Base-by-base conservation (phyloP, 1,140 invertebrate genomes). In the Psilanteris sp. region DNA sequence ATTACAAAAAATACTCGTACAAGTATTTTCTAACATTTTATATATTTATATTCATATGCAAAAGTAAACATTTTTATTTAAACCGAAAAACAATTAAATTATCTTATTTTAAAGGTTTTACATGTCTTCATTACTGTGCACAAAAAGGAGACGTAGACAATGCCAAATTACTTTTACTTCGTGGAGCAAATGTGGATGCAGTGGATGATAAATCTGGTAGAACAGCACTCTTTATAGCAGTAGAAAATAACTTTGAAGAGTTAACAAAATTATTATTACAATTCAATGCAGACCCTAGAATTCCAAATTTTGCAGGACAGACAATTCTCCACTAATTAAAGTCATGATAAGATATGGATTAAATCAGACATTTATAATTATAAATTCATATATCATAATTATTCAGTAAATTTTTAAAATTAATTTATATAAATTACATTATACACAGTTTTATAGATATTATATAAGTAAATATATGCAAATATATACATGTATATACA, bases 211-310 rank as follows among this genome's bases (percentile, higher is more conserved):
- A 66, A 32, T 77, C 77, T 16, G 80, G 80, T 3, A 48, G 39
- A 46, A 81, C 80, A 2, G 31, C 80, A 4, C 6, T 81, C 1
- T 81, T 81, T 37, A 57, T 78, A 11, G 77, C 79, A 0, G 15
- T 81, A 3, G 77, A 80, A 64, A 70, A 73, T 15, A 16, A 67
- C 5, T 18, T 73, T 2, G 27, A 52, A 6, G 61, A 77, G 3
- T 0, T 76, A 7, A 70, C 50, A 0, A 46, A 44, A 8, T 1
- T 54, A 0, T 22, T 79, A 4, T 9, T 78, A 9, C 26, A 29
- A 5, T 31, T 4, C 4, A 26, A 48, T 11, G 78, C 80, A 1
- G 48, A 62, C 24, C 43, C 77, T 3, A 52, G 15, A 10, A 50
- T 78, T 6, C 16, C 48, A 15, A 81, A 73, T 44, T 72, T 52